Percentiles rank a stretch among this genome's conserved stretches.
Evolutionary conservation across 2,888 invertebrate genomes (phyloP).

Genomic region (Macrosoma leucophasiata): DNA sequence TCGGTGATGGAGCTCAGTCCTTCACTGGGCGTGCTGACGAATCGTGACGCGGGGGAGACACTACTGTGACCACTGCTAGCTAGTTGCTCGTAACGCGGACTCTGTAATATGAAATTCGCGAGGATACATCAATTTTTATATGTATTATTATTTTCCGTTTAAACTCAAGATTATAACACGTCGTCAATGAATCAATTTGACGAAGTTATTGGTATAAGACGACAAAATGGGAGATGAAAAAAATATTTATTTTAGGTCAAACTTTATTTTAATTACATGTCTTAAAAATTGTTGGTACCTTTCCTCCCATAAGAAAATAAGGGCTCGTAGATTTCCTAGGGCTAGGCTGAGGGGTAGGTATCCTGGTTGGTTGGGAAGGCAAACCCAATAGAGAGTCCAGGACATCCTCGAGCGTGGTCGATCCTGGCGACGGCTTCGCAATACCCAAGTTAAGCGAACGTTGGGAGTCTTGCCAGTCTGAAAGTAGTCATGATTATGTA

Average conservation of each 20-base stretch:
- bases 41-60: conserved; percentile 57
- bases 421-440: conserved; percentile 83
- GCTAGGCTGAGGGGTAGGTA: conserved; percentile 80
- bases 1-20: conserved; percentile 59
- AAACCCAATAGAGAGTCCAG: conserved; percentile 93
- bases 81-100: conserved; percentile 69
- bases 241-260: neutral
- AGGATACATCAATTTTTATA: no score
- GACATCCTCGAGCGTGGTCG: conserved; percentile 94
- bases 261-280: no score
- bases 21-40: conserved; percentile 60
- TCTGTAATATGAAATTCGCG: conserved; percentile 44
- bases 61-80: conserved; percentile 68
- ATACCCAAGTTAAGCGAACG: conserved; percentile 70
- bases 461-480: conserved; percentile 72
- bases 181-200: no score
- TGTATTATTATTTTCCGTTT: neutral
- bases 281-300: conserved; percentile 48
- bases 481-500: no score
- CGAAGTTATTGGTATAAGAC: no score
- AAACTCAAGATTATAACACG: no score
- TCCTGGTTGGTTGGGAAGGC: conserved; percentile 82
- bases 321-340: conserved; percentile 67
- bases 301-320: conserved; percentile 65
- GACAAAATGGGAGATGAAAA: no score